These are phyloP conservation scores for Calameuta idolon DNA, from an alignment of 2,888 invertebrate species.

Conservation along the genomic window DNA sequence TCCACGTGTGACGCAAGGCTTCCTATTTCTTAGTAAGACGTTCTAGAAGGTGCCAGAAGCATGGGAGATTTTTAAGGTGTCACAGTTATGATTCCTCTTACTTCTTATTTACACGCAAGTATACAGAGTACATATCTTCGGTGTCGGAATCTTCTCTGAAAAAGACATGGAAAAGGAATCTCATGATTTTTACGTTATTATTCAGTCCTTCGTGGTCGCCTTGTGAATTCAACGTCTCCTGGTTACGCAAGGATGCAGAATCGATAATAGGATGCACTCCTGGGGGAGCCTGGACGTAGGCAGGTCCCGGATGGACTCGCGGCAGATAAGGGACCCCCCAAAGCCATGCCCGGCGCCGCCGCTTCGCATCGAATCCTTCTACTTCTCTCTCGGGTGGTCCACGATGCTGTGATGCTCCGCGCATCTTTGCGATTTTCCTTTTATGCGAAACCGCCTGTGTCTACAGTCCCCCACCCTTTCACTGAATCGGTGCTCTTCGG, in stretches of 20 bases:
- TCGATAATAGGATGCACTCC: slow-evolving; percentile 55
- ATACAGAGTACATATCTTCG: too few species aligned
- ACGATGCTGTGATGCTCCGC: slow-evolving; percentile 43
- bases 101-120: too few species aligned
- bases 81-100: too few species aligned
- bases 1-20: too few species aligned
- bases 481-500: background rate
- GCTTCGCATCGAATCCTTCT: slow-evolving; percentile 59
- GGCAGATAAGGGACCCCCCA: slow-evolving; percentile 64
- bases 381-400: slow-evolving; percentile 65
- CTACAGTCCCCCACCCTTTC: slow-evolving; percentile 22
- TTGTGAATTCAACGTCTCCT: too few species aligned
- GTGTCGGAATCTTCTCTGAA: too few species aligned
- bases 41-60: too few species aligned
- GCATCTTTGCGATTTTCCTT: slow-evolving; percentile 21
- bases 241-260: slow-evolving; percentile 37
- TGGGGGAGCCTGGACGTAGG: slow-evolving; percentile 41
- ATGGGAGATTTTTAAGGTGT: too few species aligned
- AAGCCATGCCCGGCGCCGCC: slow-evolving; percentile 62
- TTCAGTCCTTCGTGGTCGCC: too few species aligned
- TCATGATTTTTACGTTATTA: too few species aligned
- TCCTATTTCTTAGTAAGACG: too few species aligned
- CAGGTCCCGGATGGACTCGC: slow-evolving; percentile 49
- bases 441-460: slow-evolving; percentile 24
- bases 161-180: too few species aligned